These are phyloP conservation scores for Drosophila antonietae DNA, from an alignment of 2,888 invertebrate species.

Conservation along the genomic window DNA sequence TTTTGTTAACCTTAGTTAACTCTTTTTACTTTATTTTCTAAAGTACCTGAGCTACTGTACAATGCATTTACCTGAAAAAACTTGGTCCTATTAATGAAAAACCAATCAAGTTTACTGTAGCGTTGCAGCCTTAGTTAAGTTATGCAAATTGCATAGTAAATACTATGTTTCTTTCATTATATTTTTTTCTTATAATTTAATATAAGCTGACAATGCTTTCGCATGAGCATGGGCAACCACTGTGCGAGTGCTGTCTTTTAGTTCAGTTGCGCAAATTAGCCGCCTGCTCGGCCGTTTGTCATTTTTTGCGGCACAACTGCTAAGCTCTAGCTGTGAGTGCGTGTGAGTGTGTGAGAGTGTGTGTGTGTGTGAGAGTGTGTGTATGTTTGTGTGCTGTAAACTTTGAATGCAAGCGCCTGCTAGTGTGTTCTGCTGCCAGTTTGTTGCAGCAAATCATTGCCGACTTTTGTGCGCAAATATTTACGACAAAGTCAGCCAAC, in stretches of 20 bases:
- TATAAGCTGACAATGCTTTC: neutral
- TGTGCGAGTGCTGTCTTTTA: slow-evolving; percentile 48
- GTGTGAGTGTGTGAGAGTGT: slow-evolving; percentile 14
- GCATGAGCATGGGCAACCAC: slow-evolving; percentile 41
- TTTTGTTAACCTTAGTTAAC: no score
- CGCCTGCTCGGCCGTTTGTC: slow-evolving; percentile 52
- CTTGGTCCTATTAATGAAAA: slow-evolving; percentile 1
- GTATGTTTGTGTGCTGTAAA: slow-evolving; percentile 39
- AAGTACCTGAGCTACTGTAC: neutral
- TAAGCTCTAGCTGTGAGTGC: slow-evolving; percentile 25
- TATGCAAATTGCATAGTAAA: slow-evolving; percentile 19
- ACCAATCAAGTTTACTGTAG: slow-evolving; percentile 20
- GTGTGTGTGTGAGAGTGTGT: slow-evolving; percentile 8
- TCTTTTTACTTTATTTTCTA: neutral
- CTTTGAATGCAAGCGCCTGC: slow-evolving; percentile 33
- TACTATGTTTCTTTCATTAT: slow-evolving; percentile 6
- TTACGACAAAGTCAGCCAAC: slow-evolving; percentile 62
- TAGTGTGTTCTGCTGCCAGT: slow-evolving; percentile 41
- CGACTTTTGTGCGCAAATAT: slow-evolving; percentile 80
- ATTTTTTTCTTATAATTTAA: neutral
- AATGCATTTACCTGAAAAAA: neutral
- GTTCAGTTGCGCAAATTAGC: slow-evolving; percentile 71
- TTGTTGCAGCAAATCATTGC: slow-evolving; percentile 76
- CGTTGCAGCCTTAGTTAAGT: neutral
- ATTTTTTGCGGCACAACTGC: slow-evolving; percentile 43